Evolutionary conservation across 37 sponge, comb jelly and placozoan genomes (phyloP), one percentile per base, ranked within the genome.

Genomic region (Eunapius fragilis): DNA sequence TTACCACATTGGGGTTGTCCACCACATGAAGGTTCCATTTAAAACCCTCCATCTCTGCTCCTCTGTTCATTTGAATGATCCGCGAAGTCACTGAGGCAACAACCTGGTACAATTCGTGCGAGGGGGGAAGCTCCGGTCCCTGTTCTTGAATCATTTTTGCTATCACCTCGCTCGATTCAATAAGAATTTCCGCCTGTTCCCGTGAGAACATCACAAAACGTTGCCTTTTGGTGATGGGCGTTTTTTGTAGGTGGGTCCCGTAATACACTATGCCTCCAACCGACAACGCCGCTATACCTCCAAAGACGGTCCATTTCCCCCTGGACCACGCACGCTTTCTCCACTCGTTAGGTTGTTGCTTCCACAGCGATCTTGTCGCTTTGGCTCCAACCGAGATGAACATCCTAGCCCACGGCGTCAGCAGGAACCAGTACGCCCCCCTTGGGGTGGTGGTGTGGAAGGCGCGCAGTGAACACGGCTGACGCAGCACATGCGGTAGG

Each of bases 1-100:
- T 92, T 7, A 79, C 81, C 17, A 71, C 22, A 0, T 84, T 78
- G 9, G 84, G 84, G 36, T 47, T 36, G 33, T 92, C 86, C 24
- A 92, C 37, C n/a, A 92, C 73, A 27, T 84, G 80, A 47, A 92
- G 49, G 26, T 36, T 84, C 92, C 92, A 92, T 67, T 80, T 34
- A 11, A 87, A 74, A 0, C 69, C 81, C 31, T 84, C 58, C 31
- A 85, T 28, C 36, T 80, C 49, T 27, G 76, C 67, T 1, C n/a
- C 2, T 68, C 37, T 2, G 31, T 76, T 76, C n/a, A 36, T 82
- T 24, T 73, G 0, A 11, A 92, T 32, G 19, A 92, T 68, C 7
- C 37, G 25, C 5, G 25, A 32, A 24, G 85, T 48, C 25, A 88
- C 68, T 28, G 49, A 28, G 11, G 38, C 67, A 0, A 88, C 78